A percentile compares a stretch with the other conserved stretches of the same genome.
Conservation (phyloP, 2,113 vertebrate genomes). For the Falco punctatus region DNA sequence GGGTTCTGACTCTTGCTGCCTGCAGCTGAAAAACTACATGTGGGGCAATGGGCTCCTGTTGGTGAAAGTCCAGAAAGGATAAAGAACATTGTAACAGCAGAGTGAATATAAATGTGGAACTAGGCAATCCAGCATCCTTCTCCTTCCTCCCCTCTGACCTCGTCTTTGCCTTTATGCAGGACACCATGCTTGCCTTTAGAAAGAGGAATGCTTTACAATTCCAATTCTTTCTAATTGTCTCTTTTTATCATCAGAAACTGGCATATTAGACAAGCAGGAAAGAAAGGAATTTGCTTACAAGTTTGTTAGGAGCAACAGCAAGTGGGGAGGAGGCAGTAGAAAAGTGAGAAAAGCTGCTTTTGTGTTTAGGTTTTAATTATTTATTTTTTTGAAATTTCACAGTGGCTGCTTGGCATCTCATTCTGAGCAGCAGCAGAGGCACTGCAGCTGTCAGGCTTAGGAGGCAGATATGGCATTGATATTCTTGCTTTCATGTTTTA, state of each 20-base stretch:
- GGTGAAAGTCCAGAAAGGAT: not conserved
- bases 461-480: constrained; percentile 4
- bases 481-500: constrained; percentile 36
- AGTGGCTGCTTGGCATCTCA: not conserved
- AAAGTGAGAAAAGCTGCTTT: not conserved
- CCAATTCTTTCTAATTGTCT: not conserved
- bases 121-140: accelerated
- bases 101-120: not conserved
- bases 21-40: accelerated
- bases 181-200: not conserved
- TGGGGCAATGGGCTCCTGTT: not conserved
- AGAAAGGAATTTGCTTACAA: not conserved
- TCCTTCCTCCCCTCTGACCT: not conserved
- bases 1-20: not conserved
- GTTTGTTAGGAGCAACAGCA: not conserved
- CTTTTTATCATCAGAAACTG: not conserved
- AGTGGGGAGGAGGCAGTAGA: not conserved
- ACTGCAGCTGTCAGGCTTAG: constrained; percentile 35
- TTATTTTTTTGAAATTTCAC: not conserved
- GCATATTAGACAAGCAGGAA: not conserved
- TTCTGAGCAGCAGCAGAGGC: not conserved
- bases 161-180: not conserved
- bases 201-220: not conserved
- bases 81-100: not conserved
- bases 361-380: not conserved